phyloP scores from a whole-genome alignment of 2,113 vertebrate genomes.

The Dryoscopus gambensis region DNA sequence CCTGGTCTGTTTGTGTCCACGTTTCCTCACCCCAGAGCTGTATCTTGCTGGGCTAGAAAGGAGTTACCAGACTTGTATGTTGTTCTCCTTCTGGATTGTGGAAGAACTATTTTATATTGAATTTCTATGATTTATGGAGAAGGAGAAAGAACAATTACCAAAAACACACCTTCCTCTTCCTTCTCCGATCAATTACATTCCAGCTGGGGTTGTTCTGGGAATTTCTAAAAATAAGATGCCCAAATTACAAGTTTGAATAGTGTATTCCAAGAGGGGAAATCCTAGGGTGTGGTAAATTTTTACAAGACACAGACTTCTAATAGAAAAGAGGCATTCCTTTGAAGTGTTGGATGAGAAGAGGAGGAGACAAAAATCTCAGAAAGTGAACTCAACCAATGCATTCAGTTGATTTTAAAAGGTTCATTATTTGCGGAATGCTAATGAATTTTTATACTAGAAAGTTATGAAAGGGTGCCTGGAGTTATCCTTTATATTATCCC shows the following conservation, averaged over 20 bases:
- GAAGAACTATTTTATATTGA: neutral
- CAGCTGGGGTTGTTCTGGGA: neutral
- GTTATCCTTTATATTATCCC: neutral
- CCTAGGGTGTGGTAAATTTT: slow-evolving; percentile 26
- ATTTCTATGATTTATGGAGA: neutral
- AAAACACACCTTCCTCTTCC: neutral
- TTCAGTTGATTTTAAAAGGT: neutral
- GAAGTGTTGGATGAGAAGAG: slow-evolving; percentile 1
- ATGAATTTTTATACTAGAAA: slow-evolving; percentile 11
- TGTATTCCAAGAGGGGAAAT: slow-evolving; percentile 11
- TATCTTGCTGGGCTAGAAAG: neutral
- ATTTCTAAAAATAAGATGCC: neutral
- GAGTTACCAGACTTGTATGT: neutral
- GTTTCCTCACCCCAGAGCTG: neutral
- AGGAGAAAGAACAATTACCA: neutral
- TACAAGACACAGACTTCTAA: slow-evolving; percentile 24
- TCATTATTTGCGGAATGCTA: slow-evolving; percentile 1
- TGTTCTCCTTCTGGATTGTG: neutral
- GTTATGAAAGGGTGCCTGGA: neutral
- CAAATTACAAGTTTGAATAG: neutral
- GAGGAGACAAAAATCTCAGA: neutral
- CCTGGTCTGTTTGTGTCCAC: neutral
- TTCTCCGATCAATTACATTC: neutral
- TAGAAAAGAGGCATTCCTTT: slow-evolving; percentile 25
- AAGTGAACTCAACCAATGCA: neutral